Percentiles rank a stretch among this genome's conserved stretches.
Conservation (phyloP, 2,797 vertebrate species). For the Sphenodon punctatus region DNA sequence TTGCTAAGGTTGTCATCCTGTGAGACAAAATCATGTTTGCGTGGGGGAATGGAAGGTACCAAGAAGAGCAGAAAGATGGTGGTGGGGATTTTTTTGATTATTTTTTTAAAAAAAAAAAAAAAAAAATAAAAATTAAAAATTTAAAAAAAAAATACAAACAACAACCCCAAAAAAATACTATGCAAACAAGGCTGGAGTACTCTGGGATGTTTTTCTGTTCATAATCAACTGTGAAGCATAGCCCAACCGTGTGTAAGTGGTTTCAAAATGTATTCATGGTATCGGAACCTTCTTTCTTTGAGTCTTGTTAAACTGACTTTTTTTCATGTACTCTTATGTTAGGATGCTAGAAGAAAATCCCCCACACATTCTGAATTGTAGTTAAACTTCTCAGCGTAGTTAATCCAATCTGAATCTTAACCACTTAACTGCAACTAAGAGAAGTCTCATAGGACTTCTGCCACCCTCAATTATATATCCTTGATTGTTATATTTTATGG, state of each 20-base stretch:
- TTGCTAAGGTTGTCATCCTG: not conserved
- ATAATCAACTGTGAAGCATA: not conserved
- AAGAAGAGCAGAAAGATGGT: not conserved
- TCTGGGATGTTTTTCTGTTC: not conserved
- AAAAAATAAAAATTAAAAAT: too few relatives aligned
- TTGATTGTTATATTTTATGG: not conserved
- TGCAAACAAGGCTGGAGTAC: fast-evolving
- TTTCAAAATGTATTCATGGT: not conserved
- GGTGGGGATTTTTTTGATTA: too few relatives aligned
- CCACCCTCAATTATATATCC: not conserved
- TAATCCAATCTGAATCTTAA: not conserved
- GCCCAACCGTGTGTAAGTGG: not conserved
- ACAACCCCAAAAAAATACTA: too few relatives aligned
- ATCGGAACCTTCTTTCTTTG: not conserved
- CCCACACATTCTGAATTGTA: not conserved
- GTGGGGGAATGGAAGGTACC: not conserved
- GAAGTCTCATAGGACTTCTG: not conserved
- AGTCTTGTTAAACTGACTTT: not conserved
- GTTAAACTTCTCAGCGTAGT: not conserved
- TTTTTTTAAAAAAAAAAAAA: too few relatives aligned
- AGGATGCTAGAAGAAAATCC: not conserved
- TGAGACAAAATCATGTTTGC: not conserved
- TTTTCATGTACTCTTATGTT: not conserved
- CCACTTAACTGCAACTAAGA: not conserved
- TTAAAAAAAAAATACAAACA: too few relatives aligned